A percentile compares a stretch with the other conserved stretches of the same genome.
phyloP scores from a whole-genome alignment of 2,888 invertebrate species.

The Pelosia muscerda region DNA sequence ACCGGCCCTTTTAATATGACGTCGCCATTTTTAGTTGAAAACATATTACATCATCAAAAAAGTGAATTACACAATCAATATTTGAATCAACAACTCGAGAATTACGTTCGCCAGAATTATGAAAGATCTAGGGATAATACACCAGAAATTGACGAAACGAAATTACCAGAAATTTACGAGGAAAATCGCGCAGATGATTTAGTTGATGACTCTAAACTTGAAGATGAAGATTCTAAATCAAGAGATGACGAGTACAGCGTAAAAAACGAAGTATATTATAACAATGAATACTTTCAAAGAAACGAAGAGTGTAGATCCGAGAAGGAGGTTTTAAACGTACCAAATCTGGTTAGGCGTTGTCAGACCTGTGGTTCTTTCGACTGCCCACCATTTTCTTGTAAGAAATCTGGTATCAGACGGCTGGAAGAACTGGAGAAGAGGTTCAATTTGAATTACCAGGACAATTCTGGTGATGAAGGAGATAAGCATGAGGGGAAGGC shows the following conservation, averaged over 20 bases:
- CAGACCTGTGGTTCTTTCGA: constrained; percentile 86
- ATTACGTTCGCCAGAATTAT: constrained; percentile 73
- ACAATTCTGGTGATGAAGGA: constrained; percentile 76
- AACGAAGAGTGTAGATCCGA: constrained; percentile 62
- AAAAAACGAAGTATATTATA: constrained; percentile 74
- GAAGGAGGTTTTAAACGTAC: constrained; percentile 79
- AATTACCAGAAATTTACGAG: constrained; percentile 65
- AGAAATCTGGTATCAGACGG: constrained; percentile 77
- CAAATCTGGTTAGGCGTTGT: constrained; percentile 78
- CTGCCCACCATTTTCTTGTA: constrained; percentile 84
- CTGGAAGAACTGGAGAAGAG: constrained; percentile 80
- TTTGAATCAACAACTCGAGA: constrained; percentile 83
- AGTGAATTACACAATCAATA: constrained; percentile 83
- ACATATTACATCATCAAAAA: constrained; percentile 87
- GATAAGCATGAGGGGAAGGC: constrained; percentile 61
- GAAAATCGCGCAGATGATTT: constrained; percentile 62
- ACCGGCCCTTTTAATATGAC: constrained; percentile 82
- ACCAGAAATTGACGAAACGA: constrained; percentile 74
- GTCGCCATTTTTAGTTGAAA: constrained; percentile 88
- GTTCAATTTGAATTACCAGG: constrained; percentile 77
- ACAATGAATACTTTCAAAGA: constrained; percentile 69
- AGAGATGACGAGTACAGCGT: constrained; percentile 68
- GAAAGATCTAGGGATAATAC: constrained; percentile 74
- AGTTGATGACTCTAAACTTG: constrained; percentile 64
- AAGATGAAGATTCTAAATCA: constrained; percentile 66